A percentile compares a stretch with the other conserved stretches of the same genome.
These are phyloP conservation scores for Ctenochaetus hawaiiensis DNA, from an alignment of 2,797 vertebrate species.

Conservation along the genomic window DNA sequence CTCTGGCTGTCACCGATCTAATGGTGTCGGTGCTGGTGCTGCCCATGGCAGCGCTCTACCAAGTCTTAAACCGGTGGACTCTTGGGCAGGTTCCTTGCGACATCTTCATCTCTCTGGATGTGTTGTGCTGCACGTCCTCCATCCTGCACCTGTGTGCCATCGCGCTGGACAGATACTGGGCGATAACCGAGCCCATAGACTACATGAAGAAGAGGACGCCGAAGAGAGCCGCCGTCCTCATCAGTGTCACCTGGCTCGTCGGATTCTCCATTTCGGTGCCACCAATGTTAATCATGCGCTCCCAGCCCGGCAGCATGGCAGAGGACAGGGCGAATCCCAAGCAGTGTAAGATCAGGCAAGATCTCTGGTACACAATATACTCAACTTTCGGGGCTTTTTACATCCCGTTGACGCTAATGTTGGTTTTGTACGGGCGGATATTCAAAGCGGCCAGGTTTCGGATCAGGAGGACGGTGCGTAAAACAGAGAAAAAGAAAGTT, in stretches of 20 bases:
- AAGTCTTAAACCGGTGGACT: constrained; percentile 94
- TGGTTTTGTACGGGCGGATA: constrained; percentile 97
- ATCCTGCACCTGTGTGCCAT: constrained; percentile 97
- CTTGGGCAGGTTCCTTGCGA: constrained; percentile 94
- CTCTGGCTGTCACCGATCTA: constrained; percentile 95
- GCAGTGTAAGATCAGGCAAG: constrained; percentile 92
- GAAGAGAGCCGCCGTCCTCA: constrained; percentile 92
- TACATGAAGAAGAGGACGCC: constrained; percentile 95
- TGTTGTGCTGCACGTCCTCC: constrained; percentile 95
- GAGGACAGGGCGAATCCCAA: constrained; percentile 91
- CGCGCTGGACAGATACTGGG: constrained; percentile 96
- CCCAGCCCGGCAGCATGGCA: constrained; percentile 87
- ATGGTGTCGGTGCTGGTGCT: constrained; percentile 96
- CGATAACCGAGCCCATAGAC: constrained; percentile 95
- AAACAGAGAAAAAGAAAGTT: constrained; percentile 87
- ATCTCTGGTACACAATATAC: constrained; percentile 94
- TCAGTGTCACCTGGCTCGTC: constrained; percentile 93
- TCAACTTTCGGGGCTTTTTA: constrained; percentile 98
- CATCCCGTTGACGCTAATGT: constrained; percentile 92
- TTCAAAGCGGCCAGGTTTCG: constrained; percentile 96
- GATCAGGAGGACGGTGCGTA: constrained; percentile 93
- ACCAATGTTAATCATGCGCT: constrained; percentile 94
- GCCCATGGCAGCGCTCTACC: constrained; percentile 96
- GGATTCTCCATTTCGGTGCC: constrained; percentile 96
- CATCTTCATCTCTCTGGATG: constrained; percentile 95